Conservation (phyloP, 2,797 vertebrate genomes). For the Phrynocephalus guinanensis region DNA sequence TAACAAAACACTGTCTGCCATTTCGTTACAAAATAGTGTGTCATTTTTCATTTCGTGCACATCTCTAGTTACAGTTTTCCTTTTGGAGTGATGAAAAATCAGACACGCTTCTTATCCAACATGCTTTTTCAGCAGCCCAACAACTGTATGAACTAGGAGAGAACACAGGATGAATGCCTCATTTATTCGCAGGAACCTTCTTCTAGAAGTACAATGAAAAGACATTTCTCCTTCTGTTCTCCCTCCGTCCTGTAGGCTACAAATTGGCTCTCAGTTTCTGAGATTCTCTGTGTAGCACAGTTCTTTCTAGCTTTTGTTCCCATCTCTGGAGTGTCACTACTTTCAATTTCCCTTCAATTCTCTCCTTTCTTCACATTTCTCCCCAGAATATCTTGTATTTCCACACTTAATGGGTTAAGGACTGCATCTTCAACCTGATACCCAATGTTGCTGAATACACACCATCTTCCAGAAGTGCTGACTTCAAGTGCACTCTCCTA, state of each 20-base stretch:
- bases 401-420: slow-evolving; percentile 31
- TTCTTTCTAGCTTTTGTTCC: slow-evolving; percentile 57
- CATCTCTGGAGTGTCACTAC: slow-evolving; percentile 46
- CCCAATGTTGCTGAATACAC: slow-evolving; percentile 34
- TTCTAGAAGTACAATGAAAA: slow-evolving; percentile 15
- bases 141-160: background rate
- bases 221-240: background rate
- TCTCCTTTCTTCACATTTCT: slow-evolving; percentile 43
- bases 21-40: too few relatives aligned
- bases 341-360: slow-evolving; percentile 4
- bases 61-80: background rate
- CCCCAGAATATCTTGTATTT: slow-evolving; percentile 38
- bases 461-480: too few relatives aligned
- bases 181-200: slow-evolving; percentile 20
- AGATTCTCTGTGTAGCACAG: slow-evolving; percentile 26
- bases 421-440: background rate
- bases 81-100: background rate
- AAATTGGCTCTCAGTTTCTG: slow-evolving; percentile 55
- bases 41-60: too few relatives aligned
- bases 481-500: too few relatives aligned
- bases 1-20: too few relatives aligned
- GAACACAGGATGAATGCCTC: background rate
- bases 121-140: background rate
- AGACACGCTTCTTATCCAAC: background rate
- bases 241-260: slow-evolving; percentile 43